Evolutionary conservation across 2,113 vertebrate species (phyloP), one percentile per base, ranked within the genome.

Genomic region (Dicrurus megarhynchus): DNA sequence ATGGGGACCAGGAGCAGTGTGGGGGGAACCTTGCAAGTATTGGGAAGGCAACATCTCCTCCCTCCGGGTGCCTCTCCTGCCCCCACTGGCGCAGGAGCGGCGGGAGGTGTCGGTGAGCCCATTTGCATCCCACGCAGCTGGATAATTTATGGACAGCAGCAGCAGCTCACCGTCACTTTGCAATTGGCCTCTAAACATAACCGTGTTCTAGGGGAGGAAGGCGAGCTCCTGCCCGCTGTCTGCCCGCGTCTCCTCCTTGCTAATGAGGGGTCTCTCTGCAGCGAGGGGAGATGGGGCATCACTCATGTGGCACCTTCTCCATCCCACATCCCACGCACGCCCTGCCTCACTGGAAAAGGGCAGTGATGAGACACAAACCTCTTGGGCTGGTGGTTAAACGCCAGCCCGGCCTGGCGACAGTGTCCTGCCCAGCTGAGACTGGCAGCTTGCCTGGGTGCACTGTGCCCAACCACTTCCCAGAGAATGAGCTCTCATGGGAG

Each of bases 121-220:
- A 56, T 91, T 39, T 5, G 11, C 74, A 71, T 92, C 73, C 75
- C 61, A 60, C 65, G 42, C 96, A 87, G 84, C 83, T 87, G 90
- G 61, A 81, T 92, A 95, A 98, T 97, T 96, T 89, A 93, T 84
- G 89, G 91, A 91, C 73, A 60, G 87, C 69, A 16, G 79, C 77
- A 68, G 79, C 83, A 42, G 52, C 64, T 95, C 86, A 63, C 87
- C 50, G 21, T 75, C 14, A 14, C 84, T 95, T 93, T 90, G 92
- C 73, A 57, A 6, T 70, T 94, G 75, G 81, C 65, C 94, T 92
- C 94, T 96, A 97, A 96, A 97, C 87, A 93, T 92, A 96, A 78
- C 69, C 21, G 64, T 5, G 56, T 42, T 91, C 71, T 10, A 16
- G 71, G 87, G 65, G 53, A 59, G 59, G 78, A 23, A 85, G 69